Base-by-base conservation (phyloP, 2,797 vertebrate genomes). In the Crenuchus spilurus region DNA sequence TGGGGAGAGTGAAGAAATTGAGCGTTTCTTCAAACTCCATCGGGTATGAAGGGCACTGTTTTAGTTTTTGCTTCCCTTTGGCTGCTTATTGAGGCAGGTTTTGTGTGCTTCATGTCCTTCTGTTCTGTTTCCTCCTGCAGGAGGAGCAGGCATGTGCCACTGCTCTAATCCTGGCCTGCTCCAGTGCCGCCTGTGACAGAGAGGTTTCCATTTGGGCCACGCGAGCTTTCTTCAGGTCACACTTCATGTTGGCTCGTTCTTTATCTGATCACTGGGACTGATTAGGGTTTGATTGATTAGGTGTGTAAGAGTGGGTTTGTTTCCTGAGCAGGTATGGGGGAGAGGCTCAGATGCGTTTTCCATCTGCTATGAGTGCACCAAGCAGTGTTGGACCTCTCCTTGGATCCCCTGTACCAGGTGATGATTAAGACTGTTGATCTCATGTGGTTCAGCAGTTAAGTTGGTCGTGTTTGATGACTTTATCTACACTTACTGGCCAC, bases 11-110 rank as follows among this genome's bases (percentile, higher is more conserved):
- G 97, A 99, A 79, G 96, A 99, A 41, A 94, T 98, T 10, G 96
- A 98, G 79, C 94, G 96, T 26, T 99, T 99, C 90, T 99, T 98
- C 85, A 99, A 99, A 84, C 88, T 99, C 70, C 95, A 99, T 88
- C 92, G 94, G 93, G 98, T 99, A 88, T 81, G 75, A 78, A 33
- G 14, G 1, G 0, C 4, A 39, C 9, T 0, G 13, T 6, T 16
- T 26, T 30, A 42, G 8, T 20, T 30, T 30, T 51, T 6, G 6
- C 22, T 52, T 28, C 0, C 11, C 13, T 8, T 0, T 4, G 0
- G 0, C 6, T 33, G 24, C 35, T 37, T 41, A 4, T 20, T 44
- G 10, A 52, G 31, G 11, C 9, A 14, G 6, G 22, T 39, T 41
- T 33, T n/a, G 28, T 20, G 46, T 35, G 39, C 49, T 0, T 65